Percentiles rank a stretch among this genome's conserved stretches.
These are phyloP conservation scores for Syngnathoides biaculeatus DNA, from an alignment of 2,113 vertebrate species.

Conservation along the genomic window DNA sequence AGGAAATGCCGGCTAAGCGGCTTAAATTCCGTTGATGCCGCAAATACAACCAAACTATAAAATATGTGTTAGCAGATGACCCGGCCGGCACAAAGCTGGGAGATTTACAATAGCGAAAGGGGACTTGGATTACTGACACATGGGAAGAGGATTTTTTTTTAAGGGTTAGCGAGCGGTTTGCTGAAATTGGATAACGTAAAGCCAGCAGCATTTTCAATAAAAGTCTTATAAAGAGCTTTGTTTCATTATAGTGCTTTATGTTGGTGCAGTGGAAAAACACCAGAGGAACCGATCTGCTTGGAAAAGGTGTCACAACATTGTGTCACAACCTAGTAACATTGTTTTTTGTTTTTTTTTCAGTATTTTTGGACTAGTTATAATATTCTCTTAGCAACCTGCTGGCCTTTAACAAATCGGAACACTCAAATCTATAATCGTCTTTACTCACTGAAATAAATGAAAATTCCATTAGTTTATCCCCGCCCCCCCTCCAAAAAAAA, in stretches of 20 bases:
- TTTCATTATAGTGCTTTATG: neutral
- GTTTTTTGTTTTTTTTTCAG: neutral
- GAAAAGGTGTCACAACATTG: neutral
- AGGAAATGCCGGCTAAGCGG: conserved; percentile 14
- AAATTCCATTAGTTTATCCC: no score
- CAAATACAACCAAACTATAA: neutral
- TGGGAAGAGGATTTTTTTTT: conserved; percentile 16
- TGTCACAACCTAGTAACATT: neutral
- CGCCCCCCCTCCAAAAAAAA: no score
- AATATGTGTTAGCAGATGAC: conserved; percentile 7
- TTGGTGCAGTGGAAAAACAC: neutral
- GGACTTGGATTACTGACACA: conserved; percentile 18
- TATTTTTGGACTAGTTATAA: neutral
- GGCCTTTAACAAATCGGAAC: no score
- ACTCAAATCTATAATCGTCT: no score
- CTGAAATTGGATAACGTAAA: conserved; percentile 11
- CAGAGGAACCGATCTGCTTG: neutral
- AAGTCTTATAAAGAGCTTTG: neutral
- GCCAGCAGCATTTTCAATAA: conserved; percentile 8
- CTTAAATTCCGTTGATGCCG: neutral
- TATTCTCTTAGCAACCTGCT: neutral
- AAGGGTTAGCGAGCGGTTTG: conserved; percentile 14
- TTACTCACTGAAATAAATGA: no score
- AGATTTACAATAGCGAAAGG: conserved; percentile 26
- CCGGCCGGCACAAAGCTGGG: conserved; percentile 29